Base-by-base conservation (phyloP, 2,888 invertebrate species). In the Alcis repandata region DNA sequence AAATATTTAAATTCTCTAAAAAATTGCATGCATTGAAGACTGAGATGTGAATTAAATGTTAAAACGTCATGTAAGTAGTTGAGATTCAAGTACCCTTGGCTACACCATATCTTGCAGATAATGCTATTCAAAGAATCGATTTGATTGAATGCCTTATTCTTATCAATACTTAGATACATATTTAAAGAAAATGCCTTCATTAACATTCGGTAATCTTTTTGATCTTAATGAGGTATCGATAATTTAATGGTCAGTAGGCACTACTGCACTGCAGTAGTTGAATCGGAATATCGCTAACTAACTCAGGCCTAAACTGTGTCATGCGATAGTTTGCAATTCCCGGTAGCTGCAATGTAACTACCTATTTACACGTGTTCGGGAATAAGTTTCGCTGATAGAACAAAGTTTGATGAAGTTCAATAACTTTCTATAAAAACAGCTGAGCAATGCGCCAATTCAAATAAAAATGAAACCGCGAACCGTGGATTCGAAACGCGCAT, bases 381-480 rank as follows among this genome's bases (percentile, higher is more conserved):
- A 40, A 33, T 48, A 59, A 48, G 33, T 63, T 53, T 32, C 27
- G 59, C 22, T 2, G 8, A 46, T 13, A 53, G 32, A 32, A 60
- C 45, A 46, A 65, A 60, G 65, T 65, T 64, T 60, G 15, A 19
- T 52, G 32, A 54, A 63, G 58, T 63, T 56, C 38, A 57, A 65
- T 60, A 66, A 66, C 65, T 66, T 66, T 60, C 65, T 57, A 57
- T 52, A 65, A 46, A 41, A 64, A 63, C 46, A 62, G 51, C 63
- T 57, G 36, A 64, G 60, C 65, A 57, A 57, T 66, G 60, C 59
- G 59, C 60, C 67, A 67, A 63, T 59, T 63, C 59, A 63, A 63
- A 63, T 62, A 62, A 59, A 67, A 67, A 58, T 63, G 58, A 61
- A 68, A 65, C 68, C 62, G 68, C 69, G 65, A 60, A 69, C 56